Base-by-base conservation (phyloP, 2,888 invertebrate species). In the Gerris lacustris region DNA sequence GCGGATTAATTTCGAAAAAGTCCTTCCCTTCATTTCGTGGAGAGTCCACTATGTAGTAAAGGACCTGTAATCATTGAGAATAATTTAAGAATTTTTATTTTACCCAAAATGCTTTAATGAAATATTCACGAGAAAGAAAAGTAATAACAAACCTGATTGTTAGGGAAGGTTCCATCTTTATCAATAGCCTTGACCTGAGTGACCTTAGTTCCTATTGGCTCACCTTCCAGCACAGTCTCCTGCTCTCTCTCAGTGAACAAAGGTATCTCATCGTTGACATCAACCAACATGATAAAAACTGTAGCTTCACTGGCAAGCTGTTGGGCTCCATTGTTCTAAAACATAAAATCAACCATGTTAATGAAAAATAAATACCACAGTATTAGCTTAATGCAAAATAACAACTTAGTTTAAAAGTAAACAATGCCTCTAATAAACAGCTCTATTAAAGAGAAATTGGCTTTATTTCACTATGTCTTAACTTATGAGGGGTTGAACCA, bases 201-300 rank as follows among this genome's bases (percentile, higher is more conserved):
- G 76, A 96, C 95, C 84, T 93, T 93, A 75, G 94, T 95, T 74
- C 95, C 95, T 77, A 95, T 90, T 63, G 94, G 94, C 81, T 95
- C 95, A 73, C 96, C 96, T 82, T 96, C 95, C 76, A 94, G 84
- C 72, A 96, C 95, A 6, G 94, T 95, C 83, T 95, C 95, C 80
- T 95, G 95, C 81, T 94, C 94, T 75, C 96, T 87, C 82, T 95
- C 94, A 72, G 94, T 94, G 82, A 97, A 96, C 75, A 94, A 84
- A 44, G 97, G 96, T 78, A 94, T 94, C 83, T 97, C 96, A 81
- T 97, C 97, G 83, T 97, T 97, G 72, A 96, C 95, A 81, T 97
- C 96, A 82, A 94, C 92, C 74, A 97, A 84, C 85, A 92, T 90
- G 78, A 96, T 94, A 83, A 88, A 91, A 76, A 96, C 94, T 62